A percentile compares a stretch with the other conserved stretches of the same genome.
Conservation (phyloP, 2,113 vertebrate species). For the Parotia lawesii region DNA sequence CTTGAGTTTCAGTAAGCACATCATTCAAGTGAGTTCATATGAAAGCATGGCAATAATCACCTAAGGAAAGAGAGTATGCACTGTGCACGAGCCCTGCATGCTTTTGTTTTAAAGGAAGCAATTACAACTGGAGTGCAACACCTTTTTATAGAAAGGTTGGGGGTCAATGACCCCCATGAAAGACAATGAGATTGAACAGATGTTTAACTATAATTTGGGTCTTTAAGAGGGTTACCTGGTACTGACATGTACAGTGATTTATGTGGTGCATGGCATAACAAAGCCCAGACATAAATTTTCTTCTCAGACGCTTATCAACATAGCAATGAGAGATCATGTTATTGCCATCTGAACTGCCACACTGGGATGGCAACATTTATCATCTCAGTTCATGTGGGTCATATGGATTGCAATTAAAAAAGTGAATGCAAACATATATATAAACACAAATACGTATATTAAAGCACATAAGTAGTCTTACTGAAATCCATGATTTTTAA, state of each 20-base stretch:
- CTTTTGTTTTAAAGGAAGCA: not conserved
- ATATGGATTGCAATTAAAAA: not conserved
- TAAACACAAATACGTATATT: not conserved
- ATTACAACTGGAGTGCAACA: not conserved
- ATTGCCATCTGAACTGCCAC: not conserved
- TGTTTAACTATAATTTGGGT: not conserved
- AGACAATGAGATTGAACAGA: not conserved
- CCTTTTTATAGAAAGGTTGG: not conserved
- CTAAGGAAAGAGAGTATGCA: not conserved
- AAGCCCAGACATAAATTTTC: slow-evolving; percentile 27
- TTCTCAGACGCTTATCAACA: slow-evolving; percentile 33
- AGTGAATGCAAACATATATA: not conserved
- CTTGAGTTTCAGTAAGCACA: slow-evolving; percentile 1
- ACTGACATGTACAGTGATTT: not conserved
- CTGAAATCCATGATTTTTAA: not conserved
- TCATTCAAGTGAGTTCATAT: not conserved
- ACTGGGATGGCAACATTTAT: not conserved
- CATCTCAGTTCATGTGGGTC: not conserved
- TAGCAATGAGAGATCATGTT: not conserved
- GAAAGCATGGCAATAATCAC: not conserved
- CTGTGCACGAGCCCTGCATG: not conserved
- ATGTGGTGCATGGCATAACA: not conserved
- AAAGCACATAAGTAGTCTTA: not conserved
- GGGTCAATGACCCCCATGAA: not conserved
- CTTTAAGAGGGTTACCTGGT: not conserved